Evolutionary conservation across 2,797 vertebrate species (phyloP).

Genomic region (Poeciliopsis gracilis): DNA sequence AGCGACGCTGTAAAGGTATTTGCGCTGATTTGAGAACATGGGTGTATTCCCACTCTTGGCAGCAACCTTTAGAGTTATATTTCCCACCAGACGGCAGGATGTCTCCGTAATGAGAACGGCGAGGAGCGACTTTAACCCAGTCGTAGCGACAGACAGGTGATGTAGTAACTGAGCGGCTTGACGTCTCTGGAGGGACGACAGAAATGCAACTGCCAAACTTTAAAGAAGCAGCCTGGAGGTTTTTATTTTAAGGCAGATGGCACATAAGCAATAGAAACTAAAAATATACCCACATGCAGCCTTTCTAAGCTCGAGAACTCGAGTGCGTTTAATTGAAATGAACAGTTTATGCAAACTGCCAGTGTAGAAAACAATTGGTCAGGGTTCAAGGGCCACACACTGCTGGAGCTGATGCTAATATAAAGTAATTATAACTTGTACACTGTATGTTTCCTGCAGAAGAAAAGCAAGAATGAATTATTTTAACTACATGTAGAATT

Average conservation of each 20-base stretch:
- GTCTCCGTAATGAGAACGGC: slow-evolving; percentile 61
- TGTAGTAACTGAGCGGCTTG: slow-evolving; percentile 40
- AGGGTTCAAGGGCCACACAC: not conserved
- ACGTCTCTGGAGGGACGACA: slow-evolving; percentile 35
- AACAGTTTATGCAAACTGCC: not conserved
- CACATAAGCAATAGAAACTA: slow-evolving; percentile 23
- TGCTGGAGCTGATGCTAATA: too few species aligned
- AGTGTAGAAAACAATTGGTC: not conserved
- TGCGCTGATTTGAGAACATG: slow-evolving; percentile 41
- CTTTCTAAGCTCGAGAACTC: not conserved
- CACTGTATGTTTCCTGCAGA: not conserved
- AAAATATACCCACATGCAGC: not conserved
- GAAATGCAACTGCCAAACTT: slow-evolving; percentile 34
- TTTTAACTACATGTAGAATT: too few species aligned
- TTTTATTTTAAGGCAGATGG: slow-evolving; percentile 40
- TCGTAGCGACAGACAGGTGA: slow-evolving; percentile 28
- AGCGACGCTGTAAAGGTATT: slow-evolving; percentile 38
- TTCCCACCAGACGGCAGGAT: slow-evolving; percentile 39
- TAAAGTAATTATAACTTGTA: too few species aligned
- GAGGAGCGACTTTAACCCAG: slow-evolving; percentile 39
- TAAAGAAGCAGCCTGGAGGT: slow-evolving; percentile 41
- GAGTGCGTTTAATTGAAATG: not conserved
- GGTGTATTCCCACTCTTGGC: slow-evolving; percentile 35
- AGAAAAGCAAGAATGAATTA: not conserved
- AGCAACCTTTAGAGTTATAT: slow-evolving; percentile 43